phyloP scores from a whole-genome alignment of 2,888 invertebrate genomes.

The Eristalis arbustorum region DNA sequence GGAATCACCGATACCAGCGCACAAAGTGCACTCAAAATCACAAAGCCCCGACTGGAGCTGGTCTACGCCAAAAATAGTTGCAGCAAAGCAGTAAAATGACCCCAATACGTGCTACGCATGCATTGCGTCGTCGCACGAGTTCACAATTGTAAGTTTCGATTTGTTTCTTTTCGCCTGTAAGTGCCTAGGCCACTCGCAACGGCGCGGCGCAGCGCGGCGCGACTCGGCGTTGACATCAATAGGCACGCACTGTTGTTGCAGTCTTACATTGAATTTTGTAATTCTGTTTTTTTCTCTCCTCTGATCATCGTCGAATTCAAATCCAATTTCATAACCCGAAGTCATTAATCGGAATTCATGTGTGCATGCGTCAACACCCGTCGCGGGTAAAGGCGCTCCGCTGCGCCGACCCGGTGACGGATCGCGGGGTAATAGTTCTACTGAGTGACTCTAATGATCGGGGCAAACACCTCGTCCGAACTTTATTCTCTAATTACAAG shows the following conservation, averaged over 20 bases:
- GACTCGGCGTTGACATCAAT: slow-evolving; percentile 54
- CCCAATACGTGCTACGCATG: slow-evolving; percentile 65
- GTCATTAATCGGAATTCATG: neutral
- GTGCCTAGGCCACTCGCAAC: slow-evolving; percentile 50
- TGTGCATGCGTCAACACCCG: neutral
- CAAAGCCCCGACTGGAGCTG: neutral
- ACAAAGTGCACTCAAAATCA: slow-evolving; percentile 28
- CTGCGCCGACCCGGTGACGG: neutral
- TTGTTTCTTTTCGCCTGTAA: slow-evolving; percentile 30
- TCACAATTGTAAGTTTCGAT: slow-evolving; percentile 35
- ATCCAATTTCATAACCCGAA: slow-evolving; percentile 49
- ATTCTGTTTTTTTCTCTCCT: neutral
- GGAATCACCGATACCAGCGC: slow-evolving; percentile 20
- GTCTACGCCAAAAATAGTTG: slow-evolving; percentile 55
- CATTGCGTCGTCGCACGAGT: slow-evolving; percentile 41
- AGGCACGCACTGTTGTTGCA: neutral
- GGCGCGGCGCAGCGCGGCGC: neutral
- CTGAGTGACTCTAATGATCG: neutral
- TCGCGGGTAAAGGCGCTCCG: neutral
- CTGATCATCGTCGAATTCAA: slow-evolving; percentile 16
- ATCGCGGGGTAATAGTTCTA: slow-evolving; percentile 21
- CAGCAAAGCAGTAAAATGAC: slow-evolving; percentile 59
- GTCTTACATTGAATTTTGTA: neutral
- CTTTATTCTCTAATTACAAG: slow-evolving; percentile 36
- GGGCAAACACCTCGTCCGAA: slow-evolving; percentile 14